A percentile compares a stretch with the other conserved stretches of the same genome.
Conservation (phyloP, 2,888 invertebrate species). For the Nomada hirtipes region DNA sequence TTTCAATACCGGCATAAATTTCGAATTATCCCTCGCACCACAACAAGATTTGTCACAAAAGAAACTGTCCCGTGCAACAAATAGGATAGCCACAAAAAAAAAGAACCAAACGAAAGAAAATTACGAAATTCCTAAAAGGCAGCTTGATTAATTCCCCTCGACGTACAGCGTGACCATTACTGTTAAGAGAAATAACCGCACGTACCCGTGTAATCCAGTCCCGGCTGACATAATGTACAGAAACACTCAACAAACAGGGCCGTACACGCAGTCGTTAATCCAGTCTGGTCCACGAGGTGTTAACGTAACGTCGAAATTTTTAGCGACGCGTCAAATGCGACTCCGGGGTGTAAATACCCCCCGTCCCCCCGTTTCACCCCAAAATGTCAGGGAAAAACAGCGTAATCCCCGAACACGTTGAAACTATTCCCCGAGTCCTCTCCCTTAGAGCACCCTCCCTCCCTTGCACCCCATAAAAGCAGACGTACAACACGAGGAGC, state of each 20-base stretch:
- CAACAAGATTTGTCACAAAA: too few relatives aligned
- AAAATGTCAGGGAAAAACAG: conserved; percentile 46
- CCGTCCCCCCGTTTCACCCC: conserved; percentile 22
- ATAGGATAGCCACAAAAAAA: not conserved
- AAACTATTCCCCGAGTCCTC: not conserved
- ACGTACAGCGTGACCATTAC: not conserved
- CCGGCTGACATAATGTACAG: conserved; percentile 27
- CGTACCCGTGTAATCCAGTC: conserved; percentile 16
- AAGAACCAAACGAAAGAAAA: not conserved
- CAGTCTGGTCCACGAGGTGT: conserved; percentile 6
- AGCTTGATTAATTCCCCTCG: not conserved
- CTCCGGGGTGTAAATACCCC: conserved; percentile 38
- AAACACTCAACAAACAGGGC: conserved; percentile 4
- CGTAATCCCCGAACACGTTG: conserved; percentile 45
- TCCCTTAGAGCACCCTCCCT: not conserved
- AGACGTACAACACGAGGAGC: conserved; percentile 11
- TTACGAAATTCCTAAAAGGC: too few relatives aligned
- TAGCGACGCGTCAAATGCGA: conserved; percentile 34
- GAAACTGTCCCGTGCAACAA: too few relatives aligned
- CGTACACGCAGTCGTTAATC: conserved; percentile 29
- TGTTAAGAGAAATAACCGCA: conserved; percentile 1
- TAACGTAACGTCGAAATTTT: conserved; percentile 47
- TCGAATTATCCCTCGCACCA: too few relatives aligned
- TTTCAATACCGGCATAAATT: too few relatives aligned
- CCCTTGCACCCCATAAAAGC: conserved; percentile 27